Percentiles rank a stretch among this genome's conserved stretches.
Conservation (phyloP, 2,888 invertebrate genomes). For the Masnerella sp. region DNA sequence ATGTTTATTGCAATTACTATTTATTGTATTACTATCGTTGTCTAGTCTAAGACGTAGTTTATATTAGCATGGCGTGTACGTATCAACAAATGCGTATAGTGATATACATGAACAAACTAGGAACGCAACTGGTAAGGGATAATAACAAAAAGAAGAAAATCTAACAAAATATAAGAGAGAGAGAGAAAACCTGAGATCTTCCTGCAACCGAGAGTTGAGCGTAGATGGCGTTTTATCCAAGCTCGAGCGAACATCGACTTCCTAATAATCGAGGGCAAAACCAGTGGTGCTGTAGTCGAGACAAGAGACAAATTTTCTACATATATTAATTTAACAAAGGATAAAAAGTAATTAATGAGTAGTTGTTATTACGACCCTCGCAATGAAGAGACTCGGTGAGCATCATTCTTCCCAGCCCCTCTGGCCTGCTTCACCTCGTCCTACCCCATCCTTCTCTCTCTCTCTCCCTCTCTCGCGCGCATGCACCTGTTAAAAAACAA, state of each 20-base stretch:
- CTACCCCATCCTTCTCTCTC: conserved; percentile 17
- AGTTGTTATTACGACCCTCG: conserved; percentile 40
- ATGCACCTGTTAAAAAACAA: conserved; percentile 2
- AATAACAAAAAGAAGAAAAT: no score
- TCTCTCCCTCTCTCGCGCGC: conserved; percentile 22
- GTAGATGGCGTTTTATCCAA: conserved; percentile 54
- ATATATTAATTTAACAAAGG: conserved; percentile 39
- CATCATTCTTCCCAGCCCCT: conserved; percentile 33
- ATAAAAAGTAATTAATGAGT: conserved; percentile 42
- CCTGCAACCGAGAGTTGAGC: conserved; percentile 47
- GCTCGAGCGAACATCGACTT: conserved; percentile 62
- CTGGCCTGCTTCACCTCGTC: conserved; percentile 13
- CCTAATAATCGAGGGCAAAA: conserved; percentile 63
- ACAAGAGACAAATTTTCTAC: conserved; percentile 47
- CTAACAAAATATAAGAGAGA: conserved; percentile 22
- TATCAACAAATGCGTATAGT: conserved; percentile 49
- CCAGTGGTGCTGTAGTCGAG: conserved; percentile 70
- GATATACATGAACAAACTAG: conserved; percentile 34
- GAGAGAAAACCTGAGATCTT: conserved; percentile 21
- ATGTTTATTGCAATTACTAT: conserved; percentile 57
- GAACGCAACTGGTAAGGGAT: conserved; percentile 5
- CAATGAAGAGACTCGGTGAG: conserved; percentile 39
- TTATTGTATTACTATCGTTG: conserved; percentile 61
- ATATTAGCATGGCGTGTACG: conserved; percentile 59
- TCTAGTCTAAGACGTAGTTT: conserved; percentile 57